A percentile compares a stretch with the other conserved stretches of the same genome.
Conservation (phyloP, 2,113 vertebrate species). For the Ia io region DNA sequence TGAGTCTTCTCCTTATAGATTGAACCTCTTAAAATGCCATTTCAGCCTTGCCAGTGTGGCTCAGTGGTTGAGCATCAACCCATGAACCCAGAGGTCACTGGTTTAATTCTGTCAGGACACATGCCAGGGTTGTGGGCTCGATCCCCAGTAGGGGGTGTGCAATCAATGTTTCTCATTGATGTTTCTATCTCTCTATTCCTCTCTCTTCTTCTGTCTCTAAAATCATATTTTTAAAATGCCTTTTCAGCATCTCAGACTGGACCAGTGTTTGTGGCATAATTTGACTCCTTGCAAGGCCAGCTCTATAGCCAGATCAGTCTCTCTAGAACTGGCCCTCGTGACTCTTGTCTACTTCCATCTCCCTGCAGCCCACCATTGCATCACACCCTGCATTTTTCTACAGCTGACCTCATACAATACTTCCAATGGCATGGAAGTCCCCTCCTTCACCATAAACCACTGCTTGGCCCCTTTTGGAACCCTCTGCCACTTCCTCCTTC, state of each 20-base stretch:
- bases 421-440: not conserved
- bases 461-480: not conserved
- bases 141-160: too few relatives aligned
- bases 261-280: not conserved
- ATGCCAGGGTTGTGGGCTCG: too few relatives aligned
- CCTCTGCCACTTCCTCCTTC: not conserved
- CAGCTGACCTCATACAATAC: rapidly evolving
- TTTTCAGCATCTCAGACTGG: not conserved
- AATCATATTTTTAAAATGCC: too few relatives aligned
- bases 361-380: not conserved
- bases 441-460: not conserved
- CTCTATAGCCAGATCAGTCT: not conserved
- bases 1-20: not conserved
- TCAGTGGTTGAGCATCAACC: too few relatives aligned
- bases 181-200: too few relatives aligned
- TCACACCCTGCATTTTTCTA: not conserved
- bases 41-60: too few relatives aligned
- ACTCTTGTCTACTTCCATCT: too few relatives aligned
- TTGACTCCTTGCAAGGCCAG: not conserved
- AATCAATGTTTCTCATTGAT: too few relatives aligned
- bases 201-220: too few relatives aligned
- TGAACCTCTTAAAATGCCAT: not conserved
- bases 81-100: too few relatives aligned
- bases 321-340: not conserved
- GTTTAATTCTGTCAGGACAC: too few relatives aligned